Conservation (phyloP, 2,797 vertebrate genomes). For the Philypnodon macrostomus region DNA sequence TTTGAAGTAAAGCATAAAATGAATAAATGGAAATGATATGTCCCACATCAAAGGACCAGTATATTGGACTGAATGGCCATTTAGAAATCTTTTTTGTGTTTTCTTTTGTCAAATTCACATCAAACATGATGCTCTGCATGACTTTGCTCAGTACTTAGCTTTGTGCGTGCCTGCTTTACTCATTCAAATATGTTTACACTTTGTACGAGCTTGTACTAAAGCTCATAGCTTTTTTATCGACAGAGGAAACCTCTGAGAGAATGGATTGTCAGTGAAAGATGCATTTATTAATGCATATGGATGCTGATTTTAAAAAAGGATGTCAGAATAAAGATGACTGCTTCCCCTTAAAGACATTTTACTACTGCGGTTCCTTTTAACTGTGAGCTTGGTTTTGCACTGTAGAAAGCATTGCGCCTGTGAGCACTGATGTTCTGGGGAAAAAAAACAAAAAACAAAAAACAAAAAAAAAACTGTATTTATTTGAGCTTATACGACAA, state of each 20-base stretch:
- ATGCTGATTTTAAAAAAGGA: constrained; percentile 23
- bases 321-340: constrained; percentile 35
- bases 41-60: constrained; percentile 26
- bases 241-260: constrained; percentile 9
- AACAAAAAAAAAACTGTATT: constrained; percentile 13
- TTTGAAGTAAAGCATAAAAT: constrained; percentile 39
- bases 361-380: constrained; percentile 21
- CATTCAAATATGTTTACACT: constrained; percentile 73
- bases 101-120: constrained; percentile 42
- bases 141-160: constrained; percentile 63
- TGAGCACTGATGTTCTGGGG: constrained; percentile 22
- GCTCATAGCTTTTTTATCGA: constrained; percentile 44
- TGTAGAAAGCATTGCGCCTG: constrained; percentile 21
- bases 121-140: constrained; percentile 71
- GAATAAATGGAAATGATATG: constrained; percentile 23
- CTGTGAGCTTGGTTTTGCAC: constrained; percentile 31
- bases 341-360: constrained; percentile 32
- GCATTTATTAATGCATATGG: constrained; percentile 16
- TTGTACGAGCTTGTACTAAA: constrained; percentile 43
- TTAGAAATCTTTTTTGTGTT: constrained; percentile 35
- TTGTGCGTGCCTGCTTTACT: constrained; percentile 72
- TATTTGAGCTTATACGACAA: constrained; percentile 19
- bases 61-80: constrained; percentile 19
- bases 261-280: constrained; percentile 18
- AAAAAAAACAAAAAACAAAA: too few species aligned